Base-by-base conservation (phyloP, 2,113 vertebrate genomes). In the Protomyctophum bolini region DNA sequence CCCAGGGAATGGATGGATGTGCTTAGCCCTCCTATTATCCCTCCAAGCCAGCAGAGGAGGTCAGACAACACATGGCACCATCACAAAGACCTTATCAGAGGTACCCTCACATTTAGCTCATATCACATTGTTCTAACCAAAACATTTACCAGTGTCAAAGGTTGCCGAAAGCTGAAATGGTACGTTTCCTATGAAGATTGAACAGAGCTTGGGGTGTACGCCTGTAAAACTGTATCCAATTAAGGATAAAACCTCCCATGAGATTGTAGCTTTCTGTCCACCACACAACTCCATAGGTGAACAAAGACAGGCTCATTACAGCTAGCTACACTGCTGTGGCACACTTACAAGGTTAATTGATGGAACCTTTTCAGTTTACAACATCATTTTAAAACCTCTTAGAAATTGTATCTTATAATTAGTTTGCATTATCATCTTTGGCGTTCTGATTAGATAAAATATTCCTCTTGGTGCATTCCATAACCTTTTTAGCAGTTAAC, bases 1-100 rank as follows among this genome's bases (percentile, higher is more conserved):
- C 85, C 78, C 47, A 94, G 93, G 75, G 91, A 93, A 77, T 92
- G 91, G 92, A 92, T 92, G 89, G 87, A 92, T 66, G 88, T 92
- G 69, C 84, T 93, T 56, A 93, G 92, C 83, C 93, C 92, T 82
- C 92, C 91, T 8, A 89, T 93, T 73, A 82, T 91, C 76, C 85
- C 88, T 83, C 85, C 84, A 33, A 86, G 88, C 79, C 90, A 81
- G 65, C 81, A 72, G 71, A 82, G 83, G 86, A 88, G 87, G 84
- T 83, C 89, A 83, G 72, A 66, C 65, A 84, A 60, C 68, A 78
- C 79, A 70, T 51, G 66, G 83, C 80, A 84, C 65, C 68, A 81
- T 73, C 63, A 12, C 64, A 76, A 77, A 66, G 76, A 82, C 81
- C 75, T 77, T 68, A 82, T 75, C 61, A 66, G 58, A 91, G 91